Percentiles rank a stretch among this genome's conserved stretches.
phyloP scores from a whole-genome alignment of 2,888 invertebrate genomes.

The Itoplectis maculator region DNA sequence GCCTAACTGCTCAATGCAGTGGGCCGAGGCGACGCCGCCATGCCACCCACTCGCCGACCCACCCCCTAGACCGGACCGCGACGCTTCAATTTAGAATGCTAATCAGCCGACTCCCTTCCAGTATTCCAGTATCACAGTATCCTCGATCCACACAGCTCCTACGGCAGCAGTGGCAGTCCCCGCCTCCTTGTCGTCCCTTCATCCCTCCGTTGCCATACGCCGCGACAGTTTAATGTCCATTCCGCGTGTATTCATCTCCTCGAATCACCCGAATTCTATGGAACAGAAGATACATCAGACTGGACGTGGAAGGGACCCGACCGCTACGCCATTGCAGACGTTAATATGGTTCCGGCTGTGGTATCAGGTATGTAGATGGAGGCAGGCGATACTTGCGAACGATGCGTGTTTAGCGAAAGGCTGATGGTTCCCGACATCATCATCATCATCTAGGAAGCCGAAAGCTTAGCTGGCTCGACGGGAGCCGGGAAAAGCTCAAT shows the following conservation, averaged over 20 bases:
- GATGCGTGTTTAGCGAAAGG: no score
- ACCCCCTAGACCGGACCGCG: conserved; percentile 79
- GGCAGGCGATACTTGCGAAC: no score
- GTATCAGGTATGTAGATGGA: no score
- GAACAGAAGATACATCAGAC: conserved; percentile 9
- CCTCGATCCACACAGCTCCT: conserved; percentile 8
- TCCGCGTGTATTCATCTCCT: conserved; percentile 78
- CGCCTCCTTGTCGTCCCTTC: conserved; percentile 24
- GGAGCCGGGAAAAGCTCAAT: not conserved
- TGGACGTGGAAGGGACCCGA: no score
- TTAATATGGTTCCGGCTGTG: no score
- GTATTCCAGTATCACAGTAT: conserved; percentile 45
- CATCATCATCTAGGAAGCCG: no score
- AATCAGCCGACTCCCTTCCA: conserved; percentile 77
- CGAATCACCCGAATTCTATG: conserved; percentile 70
- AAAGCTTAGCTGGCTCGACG: not conserved
- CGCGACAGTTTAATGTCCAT: conserved; percentile 80
- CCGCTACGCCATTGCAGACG: no score
- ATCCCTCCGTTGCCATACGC: conserved; percentile 53
- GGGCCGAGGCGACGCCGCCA: conserved; percentile 71
- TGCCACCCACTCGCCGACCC: no score
- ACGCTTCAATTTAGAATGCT: conserved; percentile 84
- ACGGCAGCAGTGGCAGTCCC: conserved; percentile 12
- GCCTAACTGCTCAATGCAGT: conserved; percentile 74
- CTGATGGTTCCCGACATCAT: no score